Evolutionary conservation across 1,140 invertebrate genomes (phyloP), one percentile per base, ranked within the genome.

Genomic region (Antheraea pernyi): DNA sequence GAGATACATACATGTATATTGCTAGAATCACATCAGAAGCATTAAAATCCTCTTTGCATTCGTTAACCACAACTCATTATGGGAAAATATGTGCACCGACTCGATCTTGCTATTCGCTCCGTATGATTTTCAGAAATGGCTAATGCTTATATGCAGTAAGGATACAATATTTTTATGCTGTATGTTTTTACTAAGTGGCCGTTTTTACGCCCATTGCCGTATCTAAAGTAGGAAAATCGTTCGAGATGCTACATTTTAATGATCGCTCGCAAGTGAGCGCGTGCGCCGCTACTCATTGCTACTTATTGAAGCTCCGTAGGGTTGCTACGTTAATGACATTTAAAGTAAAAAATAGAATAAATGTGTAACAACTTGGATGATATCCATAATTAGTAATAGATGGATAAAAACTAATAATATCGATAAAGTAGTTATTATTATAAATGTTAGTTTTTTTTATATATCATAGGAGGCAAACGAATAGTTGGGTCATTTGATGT

Each of bases 101-200:
- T 88, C 71, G 83, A 77, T 86, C 78, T 81, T 78, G 84, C 85
- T 80, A 79, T 79, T 74, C 86, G 84, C 87, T 82, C 90, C 88
- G 90, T 91, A 89, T 92, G 90, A 91, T 92, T 92, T 91, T 92
- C 90, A 92, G 90, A 92, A 91, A 89, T 87, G 88, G 87, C 80
- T 73, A 78, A 76, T 74, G 83, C 84, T 81, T 86, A 89, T 90
- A 87, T 71, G 83, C 82, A 82, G 78, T 84, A 88, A 85, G 87
- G 89, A 91, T 91, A 89, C 88, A 92, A 92, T 92, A 91, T 92
- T 92, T 92, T 92, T 92, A 92, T 92, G 85, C 88, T 68, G 72
- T 79, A 39, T 76, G 85, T 91, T 92, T 92, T 91, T 88, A 84
- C 80, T 81, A 76, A 73, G 79, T 61, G 53, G 79, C 58, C 72